Base-by-base conservation (phyloP, 2,113 vertebrate species). In the Sapayoa aenigma region DNA sequence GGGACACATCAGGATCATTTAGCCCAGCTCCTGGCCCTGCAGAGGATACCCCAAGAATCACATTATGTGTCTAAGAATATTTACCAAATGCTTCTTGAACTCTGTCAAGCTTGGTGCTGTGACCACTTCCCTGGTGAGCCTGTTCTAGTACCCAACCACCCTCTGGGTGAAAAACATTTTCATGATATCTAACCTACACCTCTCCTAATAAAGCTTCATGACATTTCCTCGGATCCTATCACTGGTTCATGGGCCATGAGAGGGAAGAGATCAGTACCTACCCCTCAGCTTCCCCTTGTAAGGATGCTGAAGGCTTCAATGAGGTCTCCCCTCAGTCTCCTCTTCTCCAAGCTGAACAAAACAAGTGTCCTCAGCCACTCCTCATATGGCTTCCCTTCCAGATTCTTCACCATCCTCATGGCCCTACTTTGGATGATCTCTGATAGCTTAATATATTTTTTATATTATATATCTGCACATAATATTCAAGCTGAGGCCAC, bases 381-480 rank as follows among this genome's bases (percentile, higher is more conserved):
- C 11, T 67, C 20, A 30, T 14, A 8, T 0, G 1, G 9, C 4
- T 67, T 75, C 20, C 10, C 3, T 8, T 52, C 46, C 33, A 12
- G 5, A 6, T 2, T 9, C 19, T 44, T 18, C 31, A 49, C 11
- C 9, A 42, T 33, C 5, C 6, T 37, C 0, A 0, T 50, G 18
- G 6, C 18, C 17, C 3, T 80, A 4, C 27, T 66, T 33, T 37
- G 12, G 6, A 37, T 11, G 4, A 1, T 67, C 4, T 50, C 15
- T 75, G 21, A n/a, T 1, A 67, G 3, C 4, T 60, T 2, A 17
- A 25, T 18, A 6, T 6, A 5, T 9, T 24, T 44, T 33, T 44
- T 20, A 30, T 12, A 17, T 17, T 1, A 1, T n/a, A 46, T 11
- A 39, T 2, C 39, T 39, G 2, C 19, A 24, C 15, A 5, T 44